Percentiles rank a stretch among this genome's conserved stretches.
phyloP scores from a whole-genome alignment of 2,113 vertebrate species.

The Pavo muticus region DNA sequence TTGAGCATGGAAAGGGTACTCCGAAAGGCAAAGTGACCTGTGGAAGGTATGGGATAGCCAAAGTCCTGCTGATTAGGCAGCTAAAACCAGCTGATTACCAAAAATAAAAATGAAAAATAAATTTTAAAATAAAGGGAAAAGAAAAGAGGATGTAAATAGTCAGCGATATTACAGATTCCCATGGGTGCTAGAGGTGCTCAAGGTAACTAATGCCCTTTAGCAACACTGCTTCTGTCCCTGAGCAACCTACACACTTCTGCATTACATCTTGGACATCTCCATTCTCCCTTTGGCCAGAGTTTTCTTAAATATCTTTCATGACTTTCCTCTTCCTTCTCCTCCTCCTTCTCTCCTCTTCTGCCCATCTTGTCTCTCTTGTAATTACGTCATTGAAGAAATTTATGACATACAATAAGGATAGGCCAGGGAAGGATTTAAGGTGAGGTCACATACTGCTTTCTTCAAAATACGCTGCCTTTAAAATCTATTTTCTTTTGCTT shows the following conservation, averaged over 20 bases:
- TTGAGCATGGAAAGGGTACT: not conserved
- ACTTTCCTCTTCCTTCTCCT: not conserved
- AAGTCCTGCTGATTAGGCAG: not conserved
- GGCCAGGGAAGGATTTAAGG: not conserved
- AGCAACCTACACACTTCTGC: not conserved
- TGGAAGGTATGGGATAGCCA: not conserved
- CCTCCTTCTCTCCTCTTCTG: not conserved
- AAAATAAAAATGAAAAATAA: no score
- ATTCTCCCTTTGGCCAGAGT: not conserved
- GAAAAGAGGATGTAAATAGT: not conserved
- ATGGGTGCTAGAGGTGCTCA: not conserved
- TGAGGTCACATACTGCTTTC: not conserved
- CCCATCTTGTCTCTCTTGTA: not conserved
- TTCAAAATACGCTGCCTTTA: not conserved
- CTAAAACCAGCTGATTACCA: not conserved
- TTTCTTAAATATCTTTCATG: not conserved
- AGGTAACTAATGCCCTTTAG: not conserved
- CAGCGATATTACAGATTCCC: not conserved
- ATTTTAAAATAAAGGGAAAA: no score
- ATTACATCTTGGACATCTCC: not conserved
- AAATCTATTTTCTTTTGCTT: not conserved
- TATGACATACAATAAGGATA: not conserved
- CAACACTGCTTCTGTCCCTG: accelerated
- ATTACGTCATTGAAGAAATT: not conserved
- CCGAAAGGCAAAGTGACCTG: not conserved